phyloP scores from a whole-genome alignment of 1,140 invertebrate species.

The Vanessa tameamea region DNA sequence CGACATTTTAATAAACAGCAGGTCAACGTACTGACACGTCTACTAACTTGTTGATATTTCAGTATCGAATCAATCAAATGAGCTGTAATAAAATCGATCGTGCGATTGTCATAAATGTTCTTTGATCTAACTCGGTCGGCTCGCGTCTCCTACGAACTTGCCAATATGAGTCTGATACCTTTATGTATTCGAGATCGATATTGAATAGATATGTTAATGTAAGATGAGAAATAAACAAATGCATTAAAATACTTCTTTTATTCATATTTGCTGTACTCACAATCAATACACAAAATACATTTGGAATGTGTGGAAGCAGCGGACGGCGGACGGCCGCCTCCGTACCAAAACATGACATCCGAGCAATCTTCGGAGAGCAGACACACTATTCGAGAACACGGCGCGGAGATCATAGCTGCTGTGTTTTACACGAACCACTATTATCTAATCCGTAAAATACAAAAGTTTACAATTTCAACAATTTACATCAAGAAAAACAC shows the following conservation, averaged over 20 bases:
- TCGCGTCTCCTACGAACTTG: constrained; percentile 40
- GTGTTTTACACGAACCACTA: neutral
- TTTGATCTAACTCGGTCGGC: neutral
- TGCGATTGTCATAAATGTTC: neutral
- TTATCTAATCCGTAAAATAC: neutral
- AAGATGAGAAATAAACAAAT: constrained; percentile 48
- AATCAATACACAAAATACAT: constrained; percentile 48
- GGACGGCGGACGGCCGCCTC: neutral
- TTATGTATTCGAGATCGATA: constrained; percentile 36
- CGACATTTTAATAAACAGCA: too few relatives aligned
- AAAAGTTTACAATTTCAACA: constrained; percentile 9
- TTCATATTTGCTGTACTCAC: constrained; percentile 34
- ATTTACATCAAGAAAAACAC: constrained; percentile 3
- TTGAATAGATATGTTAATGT: constrained; percentile 28
- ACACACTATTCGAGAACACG: constrained; percentile 11
- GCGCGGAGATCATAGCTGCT: neutral
- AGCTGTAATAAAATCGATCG: neutral
- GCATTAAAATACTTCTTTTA: constrained; percentile 44
- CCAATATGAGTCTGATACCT: constrained; percentile 64
- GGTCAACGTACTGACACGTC: too few relatives aligned
- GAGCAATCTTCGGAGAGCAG: neutral
- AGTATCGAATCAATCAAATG: too few relatives aligned
- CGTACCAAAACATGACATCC: neutral
- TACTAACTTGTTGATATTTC: too few relatives aligned
- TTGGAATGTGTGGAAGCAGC: constrained; percentile 50